These are phyloP conservation scores for Merluccius polli DNA, from an alignment of 2,797 vertebrate genomes.

Conservation along the genomic window DNA sequence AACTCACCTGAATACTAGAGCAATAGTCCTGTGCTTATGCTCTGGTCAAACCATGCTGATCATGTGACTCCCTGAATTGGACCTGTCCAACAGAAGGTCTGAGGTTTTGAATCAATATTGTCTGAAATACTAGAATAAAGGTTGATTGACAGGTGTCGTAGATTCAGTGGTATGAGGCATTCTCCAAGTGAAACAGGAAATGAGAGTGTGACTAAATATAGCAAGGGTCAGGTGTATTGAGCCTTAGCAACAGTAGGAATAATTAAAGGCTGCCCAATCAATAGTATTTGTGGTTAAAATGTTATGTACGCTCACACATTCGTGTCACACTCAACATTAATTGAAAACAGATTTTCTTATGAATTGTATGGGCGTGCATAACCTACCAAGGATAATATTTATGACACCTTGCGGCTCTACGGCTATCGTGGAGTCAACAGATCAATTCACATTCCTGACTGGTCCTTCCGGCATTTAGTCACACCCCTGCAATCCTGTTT, in stretches of 20 bases:
- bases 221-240: not conserved
- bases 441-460: not conserved
- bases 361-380: too few relatives aligned
- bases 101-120: not conserved
- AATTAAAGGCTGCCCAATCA: not conserved
- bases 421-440: too few relatives aligned
- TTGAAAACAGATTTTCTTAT: not conserved
- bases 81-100: not conserved
- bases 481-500: too few relatives aligned
- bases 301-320: not conserved
- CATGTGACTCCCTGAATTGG: not conserved
- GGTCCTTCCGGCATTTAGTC: too few relatives aligned
- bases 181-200: not conserved
- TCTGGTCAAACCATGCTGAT: not conserved
- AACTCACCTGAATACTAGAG: not conserved
- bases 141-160: not conserved
- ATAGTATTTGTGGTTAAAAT: not conserved
- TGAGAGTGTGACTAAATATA: not conserved
- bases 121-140: not conserved
- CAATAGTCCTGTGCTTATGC: not conserved
- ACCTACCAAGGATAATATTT: too few relatives aligned
- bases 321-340: not conserved
- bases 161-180: not conserved
- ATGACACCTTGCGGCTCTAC: too few relatives aligned
- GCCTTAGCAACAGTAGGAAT: not conserved